Base-by-base conservation (phyloP, 1,140 invertebrate genomes). In the Neelides sp. region DNA sequence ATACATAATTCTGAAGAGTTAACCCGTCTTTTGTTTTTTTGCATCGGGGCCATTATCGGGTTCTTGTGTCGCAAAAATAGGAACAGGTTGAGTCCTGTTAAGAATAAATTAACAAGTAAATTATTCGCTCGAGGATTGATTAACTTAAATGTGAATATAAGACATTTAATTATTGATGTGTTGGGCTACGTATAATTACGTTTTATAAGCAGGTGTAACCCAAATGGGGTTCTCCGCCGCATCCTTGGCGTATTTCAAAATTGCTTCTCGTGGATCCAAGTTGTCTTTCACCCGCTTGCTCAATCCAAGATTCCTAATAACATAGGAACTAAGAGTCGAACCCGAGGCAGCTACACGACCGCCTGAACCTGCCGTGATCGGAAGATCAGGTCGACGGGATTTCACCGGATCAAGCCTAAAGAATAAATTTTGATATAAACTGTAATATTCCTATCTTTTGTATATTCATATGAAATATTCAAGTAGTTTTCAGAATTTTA, bases 181-280 rank as follows among this genome's bases (percentile, higher is more conserved):
- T n/a, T n/a, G n/a, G n/a, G n/a, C n/a, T n/a, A n/a, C n/a, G n/a
- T n/a, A n/a, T n/a, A n/a, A n/a, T 58, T 54, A 59, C 54, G 79
- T 83, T 41, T 78, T 76, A 65, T 94, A 95, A 7, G 90, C 91
- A 0, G 88, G 89, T 0, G 86, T 78, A 35, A 94, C 85, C 89
- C 90, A 97, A 64, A 91, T 94, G 0, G 95, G 95, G 76, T 98
- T 92, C 66, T 96, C 86, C 42, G 78, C 91, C 0, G 95, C 94
- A 24, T 93, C 91, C 67, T 98, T 92, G 0, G 94, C 94, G 71
- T 84, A 95, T 57, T 90, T 84, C n/a, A 98, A 71, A 62, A 99
- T 94, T 4, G 93, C 93, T 63, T 92, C 89, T 46, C 95, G 75
- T 0, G 95, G 92, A 75, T 98, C 92, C 62, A 94, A 87, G 68